Base-by-base conservation (phyloP, 2,888 invertebrate genomes). In the Vanessa cardui region DNA sequence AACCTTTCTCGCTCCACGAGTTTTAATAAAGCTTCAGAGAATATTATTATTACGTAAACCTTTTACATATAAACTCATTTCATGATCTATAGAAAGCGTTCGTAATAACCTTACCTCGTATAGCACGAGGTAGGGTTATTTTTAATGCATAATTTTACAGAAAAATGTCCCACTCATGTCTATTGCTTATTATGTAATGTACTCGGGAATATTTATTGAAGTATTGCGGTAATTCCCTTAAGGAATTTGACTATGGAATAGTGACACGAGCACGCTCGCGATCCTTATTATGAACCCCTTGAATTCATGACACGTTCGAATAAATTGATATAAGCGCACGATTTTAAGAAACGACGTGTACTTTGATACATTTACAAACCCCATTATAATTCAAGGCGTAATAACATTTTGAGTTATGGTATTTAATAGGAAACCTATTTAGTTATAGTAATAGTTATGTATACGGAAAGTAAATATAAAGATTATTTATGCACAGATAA, bases 321-420 rank as follows among this genome's bases (percentile, higher is more conserved):
- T 78, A 87, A 86, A 88, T 87, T 88, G 85, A 86, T 88, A 88
- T 84, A 81, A 81, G 78, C 77, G 80, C 85, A 87, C 87, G 85
- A 83, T 85, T 88, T 87, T 85, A 84, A 85, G 84, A 85, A 86
- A 83, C 81, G 80, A 84, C 80, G 83, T 85, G 83, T 84, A 83
- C 82, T 83, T 85, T 71, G 83, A 83, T 81, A 84, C 81, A 80
- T 86, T 85, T 81, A 81, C 71, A 73, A 77, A 78, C 73, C 76
- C 77, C 78, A 84, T 84, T 73, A 73, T 71, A 64, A 52, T 66
- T 58, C 44, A 60, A 46, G 62, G 65, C 49, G 65, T 64, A 69
- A 60, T 67, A 58, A 64, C 18, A 62, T 63, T 65, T 60, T 62
- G 65, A 65, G 63, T 65, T 68, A 62, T 60, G 62, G 52, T 46